phyloP scores from a whole-genome alignment of 1,140 invertebrate genomes.

The Trichonephila clavipes region DNA sequence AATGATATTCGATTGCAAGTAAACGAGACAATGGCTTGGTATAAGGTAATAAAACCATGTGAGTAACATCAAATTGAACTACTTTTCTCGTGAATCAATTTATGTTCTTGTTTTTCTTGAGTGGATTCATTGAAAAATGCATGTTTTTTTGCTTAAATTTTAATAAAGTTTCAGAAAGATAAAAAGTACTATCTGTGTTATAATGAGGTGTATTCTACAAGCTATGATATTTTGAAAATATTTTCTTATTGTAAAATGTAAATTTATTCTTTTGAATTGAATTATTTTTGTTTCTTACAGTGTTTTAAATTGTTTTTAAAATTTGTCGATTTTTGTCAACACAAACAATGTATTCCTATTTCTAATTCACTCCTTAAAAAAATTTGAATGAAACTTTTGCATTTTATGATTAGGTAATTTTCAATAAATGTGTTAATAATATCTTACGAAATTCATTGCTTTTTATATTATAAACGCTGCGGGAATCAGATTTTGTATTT shows the following conservation, averaged over 20 bases:
- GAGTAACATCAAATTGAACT: neutral
- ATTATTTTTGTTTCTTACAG: neutral
- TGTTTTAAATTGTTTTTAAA: neutral
- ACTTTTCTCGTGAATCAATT: neutral
- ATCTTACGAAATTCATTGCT: too few relatives aligned
- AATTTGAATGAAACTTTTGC: too few relatives aligned
- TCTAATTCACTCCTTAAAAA: too few relatives aligned
- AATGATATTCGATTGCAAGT: neutral
- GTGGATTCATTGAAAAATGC: neutral
- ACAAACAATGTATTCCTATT: neutral
- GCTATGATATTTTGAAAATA: neutral
- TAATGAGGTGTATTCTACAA: neutral
- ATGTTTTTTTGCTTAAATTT: neutral
- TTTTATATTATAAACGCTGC: too few relatives aligned
- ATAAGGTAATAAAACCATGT: neutral
- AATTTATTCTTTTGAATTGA: neutral
- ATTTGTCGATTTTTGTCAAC: neutral
- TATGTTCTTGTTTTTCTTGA: neutral
- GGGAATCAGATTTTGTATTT: too few relatives aligned
- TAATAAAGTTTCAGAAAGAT: neutral
- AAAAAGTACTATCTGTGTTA: neutral
- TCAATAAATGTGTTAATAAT: too few relatives aligned
- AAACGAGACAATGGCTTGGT: neutral
- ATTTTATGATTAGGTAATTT: too few relatives aligned
- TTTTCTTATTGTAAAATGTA: neutral